Conservation (phyloP, 2,888 invertebrate species). For the Diabrotica balteata region DNA sequence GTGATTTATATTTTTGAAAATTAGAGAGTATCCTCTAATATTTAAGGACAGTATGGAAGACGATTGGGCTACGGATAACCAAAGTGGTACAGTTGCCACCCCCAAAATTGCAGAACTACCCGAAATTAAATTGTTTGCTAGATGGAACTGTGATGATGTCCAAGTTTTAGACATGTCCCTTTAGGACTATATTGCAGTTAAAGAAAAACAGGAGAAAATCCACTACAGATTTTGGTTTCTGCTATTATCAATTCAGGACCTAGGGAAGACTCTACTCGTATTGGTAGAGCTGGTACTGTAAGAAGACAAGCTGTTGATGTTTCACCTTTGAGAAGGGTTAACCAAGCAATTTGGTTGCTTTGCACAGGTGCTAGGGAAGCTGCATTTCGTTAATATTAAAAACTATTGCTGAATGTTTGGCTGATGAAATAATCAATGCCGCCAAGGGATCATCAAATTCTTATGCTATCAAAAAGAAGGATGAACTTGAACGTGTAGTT, state of each 20-base stretch:
- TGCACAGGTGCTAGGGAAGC: conserved; percentile 99
- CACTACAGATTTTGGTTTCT: conserved; percentile 87
- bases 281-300: conserved; percentile 99
- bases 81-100: conserved; percentile 62
- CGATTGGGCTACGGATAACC: conserved; percentile 66
- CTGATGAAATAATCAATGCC: conserved; percentile 99
- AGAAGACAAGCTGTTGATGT: conserved; percentile 99
- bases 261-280: conserved; percentile 99
- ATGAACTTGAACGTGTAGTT: conserved; percentile 99
- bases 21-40: conserved; percentile 22
- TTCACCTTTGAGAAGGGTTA: conserved; percentile 96
- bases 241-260: conserved; percentile 99
- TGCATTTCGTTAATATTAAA: conserved; percentile 99
- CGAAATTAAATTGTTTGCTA: conserved; percentile 96
- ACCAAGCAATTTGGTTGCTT: conserved; percentile 99
- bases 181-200: conserved; percentile 93
- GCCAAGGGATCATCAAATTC: conserved; percentile 99
- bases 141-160: conserved; percentile 97
- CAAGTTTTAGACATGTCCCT: conserved; percentile 98
- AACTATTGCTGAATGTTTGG: conserved; percentile 99
- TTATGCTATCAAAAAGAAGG: conserved; percentile 99
- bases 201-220: conserved; percentile 93
- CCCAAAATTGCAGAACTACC: conserved; percentile 82
- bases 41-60: conserved; percentile 59
- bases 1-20: conserved; percentile 25